Percentiles rank a stretch among this genome's conserved stretches.
Evolutionary conservation across 2,113 vertebrate genomes (phyloP).

Genomic region (Prinia subflava): DNA sequence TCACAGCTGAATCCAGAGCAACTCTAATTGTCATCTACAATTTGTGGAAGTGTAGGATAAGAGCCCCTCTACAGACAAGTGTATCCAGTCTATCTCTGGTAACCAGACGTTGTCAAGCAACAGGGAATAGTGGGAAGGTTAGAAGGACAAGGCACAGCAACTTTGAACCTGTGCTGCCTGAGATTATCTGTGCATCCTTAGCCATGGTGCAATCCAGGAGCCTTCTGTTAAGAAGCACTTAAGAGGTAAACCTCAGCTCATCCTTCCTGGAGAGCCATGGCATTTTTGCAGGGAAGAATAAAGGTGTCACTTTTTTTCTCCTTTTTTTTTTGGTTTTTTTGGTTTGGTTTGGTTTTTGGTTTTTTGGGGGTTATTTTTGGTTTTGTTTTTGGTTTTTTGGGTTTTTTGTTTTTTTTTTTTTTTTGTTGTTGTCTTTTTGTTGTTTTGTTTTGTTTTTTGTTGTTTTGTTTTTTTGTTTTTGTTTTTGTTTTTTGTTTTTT

Average conservation of each 20-base stretch:
- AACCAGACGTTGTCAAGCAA: not conserved
- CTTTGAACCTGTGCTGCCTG: not conserved
- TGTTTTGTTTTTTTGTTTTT: no score
- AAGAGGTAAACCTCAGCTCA: not conserved
- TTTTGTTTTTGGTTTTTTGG: not conserved
- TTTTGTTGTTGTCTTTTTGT: no score
- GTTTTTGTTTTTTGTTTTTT: not conserved
- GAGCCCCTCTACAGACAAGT: not conserved
- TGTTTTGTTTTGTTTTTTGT: not conserved
- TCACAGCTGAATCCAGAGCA: not conserved
- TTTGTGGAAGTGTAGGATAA: not conserved
- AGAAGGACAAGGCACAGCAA: not conserved
- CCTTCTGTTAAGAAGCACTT: not conserved
- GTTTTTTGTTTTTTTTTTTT: not conserved
- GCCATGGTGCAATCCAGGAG: not conserved
- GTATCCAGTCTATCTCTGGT: not conserved
- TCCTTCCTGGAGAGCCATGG: fast-evolving
- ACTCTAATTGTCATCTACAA: not conserved
- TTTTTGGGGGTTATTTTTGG: not conserved
- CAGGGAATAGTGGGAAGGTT: not conserved
- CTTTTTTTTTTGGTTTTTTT: not conserved
- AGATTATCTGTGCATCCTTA: not conserved
- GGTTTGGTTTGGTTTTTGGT: not conserved
- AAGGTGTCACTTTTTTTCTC: not conserved
- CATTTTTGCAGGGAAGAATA: not conserved